Evolutionary conservation across 1,140 invertebrate genomes (phyloP), one percentile per base, ranked within the genome.

Genomic region (Chrysoperla carnea): DNA sequence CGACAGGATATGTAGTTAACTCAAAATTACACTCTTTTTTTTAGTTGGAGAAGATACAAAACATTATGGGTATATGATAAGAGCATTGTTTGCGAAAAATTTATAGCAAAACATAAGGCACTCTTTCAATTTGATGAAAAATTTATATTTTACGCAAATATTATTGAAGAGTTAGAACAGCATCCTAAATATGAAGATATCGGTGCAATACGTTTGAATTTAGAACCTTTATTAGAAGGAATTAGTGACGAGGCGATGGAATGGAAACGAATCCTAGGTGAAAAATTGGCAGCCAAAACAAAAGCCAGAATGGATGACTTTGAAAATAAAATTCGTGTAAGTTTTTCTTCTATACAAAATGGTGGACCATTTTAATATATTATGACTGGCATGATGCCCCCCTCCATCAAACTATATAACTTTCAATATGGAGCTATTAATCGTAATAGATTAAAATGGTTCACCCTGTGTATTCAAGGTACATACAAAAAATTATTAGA

Each of bases 21-120:
- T 23, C 5, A 23, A 23, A 3, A 23, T 23, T 23, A 23, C 2
- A 23, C 5, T 23, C n/a, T n/a, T n/a, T 36, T 42, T 57, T 56
- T n/a, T 45, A 76, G 73, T 49, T 89, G 84, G 81, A 74, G 73
- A 44, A 76, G 77, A 50, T 89, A 81, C 55, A 72, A 72, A 45
- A 77, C 75, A 57, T 62, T 93, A 5, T 92, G 87, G 87, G 70
- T 73, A 8, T 75, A 71, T 48, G 84, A 91, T 52, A 92, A 92
- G 63, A 63, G 69, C 39, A 53, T 69, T 11, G 71, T 74, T 4
- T 81, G 79, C 47, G 73, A 84, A 48, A 79, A 80, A 56, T 92
- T 88, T 63, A 67, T 80, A 4, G 60, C 66, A 27, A 76, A 75
- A 40, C 68, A 76, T 53, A 77, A 79, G 4, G 74, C 77, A 9